Base-by-base conservation (phyloP, 2,888 invertebrate genomes). In the Phytoseiulus persimilis region DNA sequence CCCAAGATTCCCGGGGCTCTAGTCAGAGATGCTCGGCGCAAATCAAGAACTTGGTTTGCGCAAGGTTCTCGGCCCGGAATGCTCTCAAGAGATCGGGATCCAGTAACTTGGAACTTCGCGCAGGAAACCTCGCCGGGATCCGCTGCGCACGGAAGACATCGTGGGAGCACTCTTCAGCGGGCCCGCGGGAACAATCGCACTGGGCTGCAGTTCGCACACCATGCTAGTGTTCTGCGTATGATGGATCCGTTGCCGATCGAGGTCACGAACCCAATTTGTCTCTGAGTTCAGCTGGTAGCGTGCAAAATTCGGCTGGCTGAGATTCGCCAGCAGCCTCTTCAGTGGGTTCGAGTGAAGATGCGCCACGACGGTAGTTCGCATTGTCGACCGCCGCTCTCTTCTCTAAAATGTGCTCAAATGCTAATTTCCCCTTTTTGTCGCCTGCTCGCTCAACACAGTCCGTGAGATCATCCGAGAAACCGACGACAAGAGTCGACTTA, bases 221-320 rank as follows among this genome's bases (percentile, higher is more conserved):
- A 65, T 65, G 65, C 2, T 6, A 65, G 65, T 65, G 14, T 65
- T 28, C 65, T 65, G 11, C 65, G 18, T 65, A 65, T 65, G 65
- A 65, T 65, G 23, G 65, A 65, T 65, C 28, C 65, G 65, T 23
- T 28, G 65, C 65, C 18, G 65, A 65, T 65, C 65, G 65, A 65
- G 65, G 65, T 65, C 65, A 65, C 65, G 65, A 65, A 65, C 65
- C 65, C 65, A 65, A 65, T 65, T 65, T 65, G 65, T 65, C 65
- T 65, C 65, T 18, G 65, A 14, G 65, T 28, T 23, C 23, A 28
- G 65, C 65, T 18, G 65, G 65, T 65, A 65, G 65, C 65, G 65
- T 65, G 65, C 65, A 28, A 18, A 65, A 65, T 65, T 28, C 28
- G 65, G 18, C 65, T 65, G 65, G 18, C 65, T 65, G 23, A 65